Percentiles rank a stretch among this genome's conserved stretches.
phyloP scores from a whole-genome alignment of 2,113 vertebrate species.

The Tangachromis dhanisi region DNA sequence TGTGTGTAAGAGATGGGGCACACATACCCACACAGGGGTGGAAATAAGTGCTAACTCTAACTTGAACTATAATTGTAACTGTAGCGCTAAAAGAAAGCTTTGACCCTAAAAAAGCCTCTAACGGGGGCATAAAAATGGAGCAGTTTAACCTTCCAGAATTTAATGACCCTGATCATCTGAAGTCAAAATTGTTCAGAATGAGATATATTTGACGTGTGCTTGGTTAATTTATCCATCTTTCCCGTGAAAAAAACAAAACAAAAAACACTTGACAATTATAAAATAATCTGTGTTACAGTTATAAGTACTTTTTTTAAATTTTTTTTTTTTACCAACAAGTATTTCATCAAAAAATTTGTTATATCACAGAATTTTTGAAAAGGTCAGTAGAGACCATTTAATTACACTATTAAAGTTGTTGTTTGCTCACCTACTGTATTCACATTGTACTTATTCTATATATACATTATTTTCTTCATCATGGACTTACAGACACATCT shows the following conservation, averaged over 20 bases:
- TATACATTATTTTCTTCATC: background rate
- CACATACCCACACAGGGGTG: background rate
- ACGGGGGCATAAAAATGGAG: background rate
- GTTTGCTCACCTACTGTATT: background rate
- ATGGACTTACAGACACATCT: background rate
- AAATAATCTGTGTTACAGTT: background rate
- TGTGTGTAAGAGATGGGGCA: background rate
- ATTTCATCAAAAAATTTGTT: background rate
- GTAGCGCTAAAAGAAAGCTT: background rate
- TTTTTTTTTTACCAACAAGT: background rate
- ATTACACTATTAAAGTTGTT: background rate
- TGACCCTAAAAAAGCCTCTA: background rate
- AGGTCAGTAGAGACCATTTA: background rate
- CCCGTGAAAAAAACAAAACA: background rate
- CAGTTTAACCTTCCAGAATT: background rate
- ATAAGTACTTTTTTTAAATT: background rate
- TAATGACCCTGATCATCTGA: background rate
- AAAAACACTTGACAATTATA: background rate
- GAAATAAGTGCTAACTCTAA: background rate
- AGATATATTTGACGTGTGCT: background rate
- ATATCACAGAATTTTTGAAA: background rate
- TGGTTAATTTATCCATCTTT: background rate
- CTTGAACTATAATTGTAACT: background rate
- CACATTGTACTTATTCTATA: background rate
- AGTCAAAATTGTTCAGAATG: background rate